phyloP scores from a whole-genome alignment of 2,888 invertebrate genomes.

The Hirtodrosophila alboralis region DNA sequence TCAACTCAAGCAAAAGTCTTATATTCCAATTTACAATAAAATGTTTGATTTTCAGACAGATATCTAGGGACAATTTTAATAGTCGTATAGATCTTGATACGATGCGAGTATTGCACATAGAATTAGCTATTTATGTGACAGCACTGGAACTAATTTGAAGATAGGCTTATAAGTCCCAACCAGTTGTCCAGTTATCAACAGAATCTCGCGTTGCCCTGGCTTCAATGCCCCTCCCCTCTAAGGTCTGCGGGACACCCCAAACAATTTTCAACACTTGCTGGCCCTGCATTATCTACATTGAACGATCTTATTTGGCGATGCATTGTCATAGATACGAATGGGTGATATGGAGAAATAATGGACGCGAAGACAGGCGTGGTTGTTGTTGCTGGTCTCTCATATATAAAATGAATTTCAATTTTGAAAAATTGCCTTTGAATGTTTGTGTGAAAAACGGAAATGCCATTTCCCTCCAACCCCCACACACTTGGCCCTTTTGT shows the following conservation, averaged over 20 bases:
- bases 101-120: slow-evolving; percentile 14
- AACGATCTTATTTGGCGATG: slow-evolving; percentile 65
- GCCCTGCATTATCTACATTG: slow-evolving; percentile 46
- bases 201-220: slow-evolving; percentile 11
- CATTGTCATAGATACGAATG: slow-evolving; percentile 60
- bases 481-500: slow-evolving; percentile 50
- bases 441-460: slow-evolving; percentile 77
- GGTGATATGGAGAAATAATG: slow-evolving; percentile 58
- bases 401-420: slow-evolving; percentile 75
- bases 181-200: slow-evolving; percentile 24
- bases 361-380: slow-evolving; percentile 64
- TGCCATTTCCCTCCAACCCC: slow-evolving; percentile 44
- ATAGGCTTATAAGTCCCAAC: slow-evolving; percentile 16
- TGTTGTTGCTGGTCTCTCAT: slow-evolving; percentile 22
- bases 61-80: slow-evolving; percentile 4
- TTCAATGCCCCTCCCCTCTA: slow-evolving; percentile 37
- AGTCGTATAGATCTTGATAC: slow-evolving; percentile 30
- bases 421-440: slow-evolving; percentile 75
- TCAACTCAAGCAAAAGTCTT: too few relatives aligned
- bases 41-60: slow-evolving; percentile 10
- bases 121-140: slow-evolving; percentile 31
- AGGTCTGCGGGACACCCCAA: slow-evolving; percentile 26
- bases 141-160: slow-evolving; percentile 48
- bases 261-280: slow-evolving; percentile 68
- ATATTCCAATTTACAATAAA: not conserved